Evolutionary conservation across 2,888 invertebrate genomes (phyloP), one percentile per base, ranked within the genome.

Genomic region (Sphaerophoria taeniata): DNA sequence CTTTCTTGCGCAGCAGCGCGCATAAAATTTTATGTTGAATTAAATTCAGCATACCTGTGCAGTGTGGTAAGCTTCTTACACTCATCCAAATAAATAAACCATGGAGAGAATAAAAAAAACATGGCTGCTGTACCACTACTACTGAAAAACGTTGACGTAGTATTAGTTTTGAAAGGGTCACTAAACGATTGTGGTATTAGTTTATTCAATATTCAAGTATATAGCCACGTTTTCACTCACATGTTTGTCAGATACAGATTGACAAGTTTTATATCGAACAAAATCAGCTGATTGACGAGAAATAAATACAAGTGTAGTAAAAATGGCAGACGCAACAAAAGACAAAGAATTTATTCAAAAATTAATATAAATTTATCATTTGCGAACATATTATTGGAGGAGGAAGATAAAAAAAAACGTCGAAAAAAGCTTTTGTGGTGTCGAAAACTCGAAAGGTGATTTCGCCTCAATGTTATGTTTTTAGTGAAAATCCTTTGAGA

Each of bases 101-200:
- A 11, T 65, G 63, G 39, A 9, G 24, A 24, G 24, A 24, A 24
- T 24, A 72, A 79, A 82, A 74, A 73, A 84, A 84, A 84, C 84
- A 84, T 84, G 84, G 84, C 84, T 80, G 80, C 80, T 80, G 61
- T 12, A 75, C 80, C 11, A 58, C 82, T 63, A 78, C 72, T 34
- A 33, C 4, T 6, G 4, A 12, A 49, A 24, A 14, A 34, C 4
- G n/a, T 36, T 39, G 1, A 65, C 0, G 12, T 12, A n/a, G 65
- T 56, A 53, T 55, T 61, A 16, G 73, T 45, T 53, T 24, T 6
- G 33, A 51, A 47, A 70, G 39, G 61, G 39, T 60, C 43, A 33
- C 7, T 6, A 3, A 16, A 58, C 47, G 6, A 39, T 47, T 55
- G 74, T 61, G 9, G 53, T 0, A 7, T 6, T 65, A 16, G 36